phyloP scores from a whole-genome alignment of 1,140 invertebrate genomes.

The Rhysida immarginata region DNA sequence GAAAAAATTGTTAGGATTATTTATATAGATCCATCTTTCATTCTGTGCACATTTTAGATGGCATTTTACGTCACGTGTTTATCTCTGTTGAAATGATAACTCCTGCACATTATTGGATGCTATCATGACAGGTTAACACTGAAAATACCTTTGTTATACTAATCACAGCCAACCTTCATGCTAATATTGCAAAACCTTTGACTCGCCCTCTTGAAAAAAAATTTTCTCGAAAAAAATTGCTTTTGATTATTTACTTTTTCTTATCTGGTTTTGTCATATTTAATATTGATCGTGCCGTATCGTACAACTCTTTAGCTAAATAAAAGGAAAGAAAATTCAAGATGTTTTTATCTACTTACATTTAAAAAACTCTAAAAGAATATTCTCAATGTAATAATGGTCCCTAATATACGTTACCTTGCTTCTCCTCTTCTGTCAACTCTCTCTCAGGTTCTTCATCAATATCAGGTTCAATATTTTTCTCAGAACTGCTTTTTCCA shows the following conservation, averaged over 20 bases:
- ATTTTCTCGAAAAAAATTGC: conserved; percentile 34
- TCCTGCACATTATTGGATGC: neutral
- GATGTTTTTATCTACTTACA: too few relatives aligned
- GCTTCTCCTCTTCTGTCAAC: conserved; percentile 19
- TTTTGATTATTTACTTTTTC: conserved; percentile 8
- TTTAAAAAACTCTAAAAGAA: too few relatives aligned
- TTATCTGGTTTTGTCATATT: conserved; percentile 16
- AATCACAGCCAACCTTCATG: neutral
- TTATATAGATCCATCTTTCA: too few relatives aligned
- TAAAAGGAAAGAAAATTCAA: conserved; percentile 6
- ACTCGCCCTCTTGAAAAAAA: conserved; percentile 47
- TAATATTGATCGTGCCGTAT: conserved; percentile 32
- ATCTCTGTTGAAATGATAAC: neutral
- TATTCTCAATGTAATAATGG: too few relatives aligned
- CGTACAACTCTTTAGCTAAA: conserved; percentile 47
- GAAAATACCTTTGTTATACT: neutral
- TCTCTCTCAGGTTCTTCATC: neutral
- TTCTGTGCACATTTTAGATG: too few relatives aligned
- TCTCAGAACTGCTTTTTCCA: neutral
- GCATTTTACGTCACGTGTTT: too few relatives aligned
- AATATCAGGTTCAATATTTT: neutral
- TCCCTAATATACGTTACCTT: conserved; percentile 17
- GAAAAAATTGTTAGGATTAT: too few relatives aligned
- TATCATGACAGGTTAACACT: neutral
- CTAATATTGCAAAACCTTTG: conserved; percentile 26